Percentiles rank a stretch among this genome's conserved stretches.
Evolutionary conservation across 2,888 invertebrate species (phyloP).

Genomic region (Zaprionus obscuricornis): DNA sequence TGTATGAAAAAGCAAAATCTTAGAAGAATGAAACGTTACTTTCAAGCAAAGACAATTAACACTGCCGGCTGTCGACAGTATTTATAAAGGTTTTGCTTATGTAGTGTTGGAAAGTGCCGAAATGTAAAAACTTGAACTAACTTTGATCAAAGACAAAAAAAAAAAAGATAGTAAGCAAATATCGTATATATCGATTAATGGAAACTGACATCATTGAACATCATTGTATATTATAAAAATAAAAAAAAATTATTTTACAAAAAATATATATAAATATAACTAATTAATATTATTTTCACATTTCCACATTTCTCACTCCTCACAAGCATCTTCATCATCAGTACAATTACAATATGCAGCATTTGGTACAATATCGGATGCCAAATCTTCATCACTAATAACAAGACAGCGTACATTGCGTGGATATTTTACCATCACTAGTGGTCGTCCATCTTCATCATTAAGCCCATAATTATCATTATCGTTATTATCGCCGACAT

Average conservation of each 20-base stretch:
- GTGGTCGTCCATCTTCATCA: slow-evolving; percentile 70
- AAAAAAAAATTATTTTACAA: no score
- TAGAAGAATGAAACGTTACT: slow-evolving; percentile 17
- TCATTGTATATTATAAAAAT: no score
- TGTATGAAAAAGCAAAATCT: no score
- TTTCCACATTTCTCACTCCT: slow-evolving; percentile 31
- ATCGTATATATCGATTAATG: neutral
- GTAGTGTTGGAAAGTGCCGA: slow-evolving; percentile 10
- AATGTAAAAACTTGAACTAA: neutral
- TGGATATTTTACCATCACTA: slow-evolving; percentile 75
- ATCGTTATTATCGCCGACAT: slow-evolving; percentile 38
- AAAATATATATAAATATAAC: slow-evolving; percentile 17
- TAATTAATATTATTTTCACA: slow-evolving; percentile 15
- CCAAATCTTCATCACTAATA: slow-evolving; percentile 66
- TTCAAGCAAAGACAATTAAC: neutral
- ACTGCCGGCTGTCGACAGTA: no score
- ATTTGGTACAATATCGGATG: slow-evolving; percentile 58
- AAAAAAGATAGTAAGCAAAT: neutral
- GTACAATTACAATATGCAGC: slow-evolving; percentile 48
- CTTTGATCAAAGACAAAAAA: neutral
- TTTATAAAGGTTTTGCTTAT: neutral
- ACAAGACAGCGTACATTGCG: slow-evolving; percentile 69
- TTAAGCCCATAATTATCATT: slow-evolving; percentile 54
- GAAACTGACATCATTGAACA: no score
- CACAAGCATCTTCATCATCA: slow-evolving; percentile 31